These are phyloP conservation scores for Drosophila rellima DNA, from an alignment of 2,888 invertebrate species.

Conservation along the genomic window DNA sequence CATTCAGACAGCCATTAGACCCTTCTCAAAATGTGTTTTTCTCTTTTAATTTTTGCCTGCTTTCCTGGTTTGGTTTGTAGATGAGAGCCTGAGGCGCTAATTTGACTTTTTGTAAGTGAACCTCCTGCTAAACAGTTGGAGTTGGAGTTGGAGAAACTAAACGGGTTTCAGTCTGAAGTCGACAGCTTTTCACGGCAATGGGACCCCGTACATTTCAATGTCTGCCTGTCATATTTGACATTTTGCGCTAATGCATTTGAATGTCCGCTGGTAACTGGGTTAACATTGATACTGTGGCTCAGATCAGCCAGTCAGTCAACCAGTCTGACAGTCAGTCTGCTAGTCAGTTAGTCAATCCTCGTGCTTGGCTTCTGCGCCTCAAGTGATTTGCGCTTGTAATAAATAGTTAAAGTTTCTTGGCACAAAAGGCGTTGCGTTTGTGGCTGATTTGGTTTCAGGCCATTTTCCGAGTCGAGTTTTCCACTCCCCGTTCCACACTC, in stretches of 20 bases:
- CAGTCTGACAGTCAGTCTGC: conserved; percentile 11
- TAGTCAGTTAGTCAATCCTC: conserved; percentile 12
- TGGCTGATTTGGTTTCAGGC: conserved; percentile 51
- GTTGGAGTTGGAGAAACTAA: conserved; percentile 10
- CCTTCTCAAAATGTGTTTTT: conserved; percentile 62
- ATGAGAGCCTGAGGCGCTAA: conserved; percentile 66
- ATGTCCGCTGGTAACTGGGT: conserved; percentile 60
- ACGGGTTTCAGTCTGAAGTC: conserved; percentile 44
- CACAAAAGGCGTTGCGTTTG: conserved; percentile 70
- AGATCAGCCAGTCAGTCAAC: conserved; percentile 3
- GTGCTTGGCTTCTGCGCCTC: conserved; percentile 38
- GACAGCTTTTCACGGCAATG: conserved; percentile 49
- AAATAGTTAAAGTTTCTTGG: conserved; percentile 76
- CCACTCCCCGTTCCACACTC: not conserved
- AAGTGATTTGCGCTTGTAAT: conserved; percentile 61
- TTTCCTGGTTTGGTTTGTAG: conserved; percentile 23
- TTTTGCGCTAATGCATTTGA: conserved; percentile 78
- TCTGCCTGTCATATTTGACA: conserved; percentile 77
- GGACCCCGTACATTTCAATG: conserved; percentile 39
- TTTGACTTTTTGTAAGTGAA: conserved; percentile 62
- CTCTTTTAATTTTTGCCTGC: not conserved
- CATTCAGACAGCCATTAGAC: conserved; percentile 76
- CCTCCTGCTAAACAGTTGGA: conserved; percentile 13
- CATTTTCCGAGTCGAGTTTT: conserved; percentile 5
- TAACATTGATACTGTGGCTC: conserved; percentile 34